Base-by-base conservation (phyloP, 2,113 vertebrate species). In the Halichoerus grypus region DNA sequence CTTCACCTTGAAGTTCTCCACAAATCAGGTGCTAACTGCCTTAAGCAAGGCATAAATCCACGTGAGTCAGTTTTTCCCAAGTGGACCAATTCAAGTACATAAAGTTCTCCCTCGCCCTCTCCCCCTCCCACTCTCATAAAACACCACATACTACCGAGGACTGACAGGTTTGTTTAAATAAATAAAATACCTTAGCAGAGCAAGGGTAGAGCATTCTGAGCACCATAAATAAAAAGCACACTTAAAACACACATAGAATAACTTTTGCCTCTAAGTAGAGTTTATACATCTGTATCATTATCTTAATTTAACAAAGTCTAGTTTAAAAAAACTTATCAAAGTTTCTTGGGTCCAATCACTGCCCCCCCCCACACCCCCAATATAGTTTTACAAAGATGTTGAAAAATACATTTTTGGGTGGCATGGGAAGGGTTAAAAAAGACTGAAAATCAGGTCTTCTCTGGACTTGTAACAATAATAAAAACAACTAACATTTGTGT, bases 181-280 rank as follows among this genome's bases (percentile, higher is more conserved):
- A 89, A 74, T 57, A 46, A 28, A 53, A 39, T 49, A 53, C 4
- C 42, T 88, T 31, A 12, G 16, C 10, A 63, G 55, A 55, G 42
- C 19, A 15, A 85, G 39, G 14, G 26, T 0, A 65, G 55, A 61
- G 15, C 24, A 39, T 87, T 28, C 14, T 42, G 55, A 94, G 24
- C 6, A 90, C n/a, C 33, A 69, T 53, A 57, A 59, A 88, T 22
- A 95, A 33, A 89, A 81, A 95, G 22, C 28, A 61, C 33, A 81
- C 31, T 61, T 33, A 74, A 65, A 83, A 76, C 80, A 26, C 57
- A 95, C 31, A 33, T 0, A 85, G 24, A 93, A 24, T 71, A 59
- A 63, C 49, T 51, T 46, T 19, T 51, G 85, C 53, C 97, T 95
- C 51, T 53, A 67, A 26, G 13, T 72, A 87, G 3, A 65, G n/a